phyloP scores from a whole-genome alignment of 2,888 invertebrate species.

The Dryobota labecula region DNA sequence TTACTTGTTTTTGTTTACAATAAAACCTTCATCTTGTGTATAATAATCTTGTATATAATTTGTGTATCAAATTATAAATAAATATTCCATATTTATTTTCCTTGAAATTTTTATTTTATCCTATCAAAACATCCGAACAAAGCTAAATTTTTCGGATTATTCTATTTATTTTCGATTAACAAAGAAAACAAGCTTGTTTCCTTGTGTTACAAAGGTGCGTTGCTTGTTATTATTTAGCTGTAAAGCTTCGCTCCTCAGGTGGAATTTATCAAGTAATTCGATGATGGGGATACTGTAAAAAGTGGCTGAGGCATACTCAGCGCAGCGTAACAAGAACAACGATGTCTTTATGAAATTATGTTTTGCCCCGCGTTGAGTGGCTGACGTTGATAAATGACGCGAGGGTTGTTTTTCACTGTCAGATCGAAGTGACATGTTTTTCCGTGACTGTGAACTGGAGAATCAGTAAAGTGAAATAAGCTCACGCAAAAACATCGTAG shows the following conservation, averaged over 20 bases:
- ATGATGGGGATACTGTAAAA: conserved; percentile 76
- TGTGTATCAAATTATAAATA: conserved; percentile 12
- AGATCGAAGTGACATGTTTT: conserved; percentile 88
- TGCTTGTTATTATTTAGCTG: conserved; percentile 40
- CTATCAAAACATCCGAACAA: conserved; percentile 20
- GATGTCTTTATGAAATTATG: conserved; percentile 90
- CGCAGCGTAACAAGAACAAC: conserved; percentile 84
- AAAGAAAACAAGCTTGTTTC: conserved; percentile 37
- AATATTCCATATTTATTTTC: conserved; percentile 13
- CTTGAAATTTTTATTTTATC: conserved; percentile 4
- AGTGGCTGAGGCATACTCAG: conserved; percentile 69
- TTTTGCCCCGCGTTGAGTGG: conserved; percentile 85
- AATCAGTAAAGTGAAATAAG: conserved; percentile 84
- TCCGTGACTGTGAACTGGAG: conserved; percentile 83
- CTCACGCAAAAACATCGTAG: conserved; percentile 68
- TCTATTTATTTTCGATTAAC: conserved; percentile 38
- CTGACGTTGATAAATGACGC: conserved; percentile 89
- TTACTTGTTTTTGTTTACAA: background rate
- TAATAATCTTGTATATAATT: conserved; percentile 10
- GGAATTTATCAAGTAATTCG: conserved; percentile 70
- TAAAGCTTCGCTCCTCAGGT: conserved; percentile 47
- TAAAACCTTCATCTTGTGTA: conserved; percentile 3
- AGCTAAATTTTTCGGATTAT: conserved; percentile 14
- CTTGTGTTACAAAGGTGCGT: conserved; percentile 5
- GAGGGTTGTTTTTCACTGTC: conserved; percentile 88